Base-by-base conservation (phyloP, 1,140 invertebrate species). In the Bursaphelenchus mucronatus region DNA sequence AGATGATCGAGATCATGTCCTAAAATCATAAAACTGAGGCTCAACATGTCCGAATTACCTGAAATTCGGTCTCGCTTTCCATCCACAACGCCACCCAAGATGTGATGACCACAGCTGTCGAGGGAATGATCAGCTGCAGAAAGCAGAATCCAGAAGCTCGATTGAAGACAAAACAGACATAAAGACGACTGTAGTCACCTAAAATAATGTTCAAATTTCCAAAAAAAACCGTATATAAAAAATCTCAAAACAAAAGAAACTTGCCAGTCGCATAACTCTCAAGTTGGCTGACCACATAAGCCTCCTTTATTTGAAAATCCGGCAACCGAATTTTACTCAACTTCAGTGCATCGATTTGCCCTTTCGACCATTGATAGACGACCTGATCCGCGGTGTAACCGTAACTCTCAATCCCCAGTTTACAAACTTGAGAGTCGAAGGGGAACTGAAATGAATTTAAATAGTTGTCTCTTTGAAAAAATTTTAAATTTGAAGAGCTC, bases 401-500 rank as follows among this genome's bases (percentile, higher is more conserved):
- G 45, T 80, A 95, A 86, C 91, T 94, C 87, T 95, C 92, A 74
- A 95, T 94, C 86, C 94, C 92, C 80, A 95, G 91, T 82, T 91
- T 90, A 85, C 92, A 95, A 70, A 92, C 85, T 83, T 95, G 92
- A 80, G 91, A 88, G 83, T 95, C 92, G 91, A 95, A 94, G 6
- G 92, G 92, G 84, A 95, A 95, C 13, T 43, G 45, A 1, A 21
- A 54, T n/a, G n/a, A n/a, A n/a, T n/a, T n/a, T n/a, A n/a, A n/a
- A n/a, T n/a, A n/a, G n/a, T n/a, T n/a, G n/a, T n/a, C n/a, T n/a
- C n/a, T n/a, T n/a, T n/a, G n/a, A n/a, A n/a, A n/a, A n/a, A n/a
- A n/a, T n/a, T n/a, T n/a, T n/a, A n/a, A n/a, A n/a, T n/a, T n/a
- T n/a, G n/a, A n/a, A n/a, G n/a, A n/a, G n/a, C n/a, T n/a, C n/a